Evolutionary conservation across 2,797 vertebrate species (phyloP).

Genomic region (Peromyscus eremicus): DNA sequence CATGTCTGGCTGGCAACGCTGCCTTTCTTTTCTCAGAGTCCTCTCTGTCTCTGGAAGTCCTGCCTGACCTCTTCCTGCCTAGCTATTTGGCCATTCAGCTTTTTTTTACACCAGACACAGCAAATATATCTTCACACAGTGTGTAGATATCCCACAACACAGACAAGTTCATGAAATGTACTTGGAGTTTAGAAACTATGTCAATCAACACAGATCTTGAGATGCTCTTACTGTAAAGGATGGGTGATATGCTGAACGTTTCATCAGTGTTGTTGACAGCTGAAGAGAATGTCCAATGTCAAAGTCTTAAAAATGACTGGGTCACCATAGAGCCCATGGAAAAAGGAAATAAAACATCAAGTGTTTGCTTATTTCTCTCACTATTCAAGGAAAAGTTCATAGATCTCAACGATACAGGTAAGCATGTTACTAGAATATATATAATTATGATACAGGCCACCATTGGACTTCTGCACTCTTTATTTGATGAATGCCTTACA

Average conservation of each 20-base stretch:
- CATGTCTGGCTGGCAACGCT: no score
- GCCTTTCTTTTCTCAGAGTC: no score
- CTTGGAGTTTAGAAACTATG: slow-evolving; percentile 22
- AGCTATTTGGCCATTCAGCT: background rate
- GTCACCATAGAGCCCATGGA: background rate
- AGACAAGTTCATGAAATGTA: background rate
- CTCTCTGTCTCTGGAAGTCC: no score
- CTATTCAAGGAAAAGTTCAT: background rate
- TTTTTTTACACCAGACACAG: background rate
- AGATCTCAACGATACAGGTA: background rate
- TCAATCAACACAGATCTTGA: no score
- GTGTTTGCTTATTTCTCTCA: background rate
- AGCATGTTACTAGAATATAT: background rate
- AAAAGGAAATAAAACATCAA: background rate
- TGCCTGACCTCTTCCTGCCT: background rate
- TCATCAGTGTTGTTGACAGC: background rate
- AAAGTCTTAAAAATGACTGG: background rate
- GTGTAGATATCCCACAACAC: background rate
- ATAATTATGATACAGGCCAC: no score
- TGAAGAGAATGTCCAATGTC: background rate
- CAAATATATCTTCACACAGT: background rate
- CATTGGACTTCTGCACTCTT: background rate
- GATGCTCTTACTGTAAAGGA: background rate
- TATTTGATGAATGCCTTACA: background rate
- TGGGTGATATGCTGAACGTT: background rate